A percentile compares a stretch with the other conserved stretches of the same genome.
Conservation (phyloP, 2,797 vertebrate species). For the Tolypeutes matacus region DNA sequence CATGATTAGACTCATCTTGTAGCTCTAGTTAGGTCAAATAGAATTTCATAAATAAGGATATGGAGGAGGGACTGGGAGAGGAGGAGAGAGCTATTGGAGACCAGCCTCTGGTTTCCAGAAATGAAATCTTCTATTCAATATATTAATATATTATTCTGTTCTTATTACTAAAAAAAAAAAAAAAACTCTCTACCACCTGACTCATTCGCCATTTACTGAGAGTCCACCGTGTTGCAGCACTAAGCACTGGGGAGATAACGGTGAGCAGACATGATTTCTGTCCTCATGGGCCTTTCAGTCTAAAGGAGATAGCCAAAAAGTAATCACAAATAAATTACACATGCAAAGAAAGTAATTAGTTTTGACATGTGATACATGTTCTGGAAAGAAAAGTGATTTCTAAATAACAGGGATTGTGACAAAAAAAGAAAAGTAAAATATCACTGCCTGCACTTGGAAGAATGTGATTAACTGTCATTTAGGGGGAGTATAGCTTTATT, state of each 20-base stretch:
- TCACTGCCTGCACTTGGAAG: background rate
- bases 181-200: no score
- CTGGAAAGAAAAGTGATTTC: background rate
- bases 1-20: background rate
- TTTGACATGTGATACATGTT: background rate
- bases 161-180: background rate
- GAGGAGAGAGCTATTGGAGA: background rate
- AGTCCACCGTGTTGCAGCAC: fast-evolving
- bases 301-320: background rate
- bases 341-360: background rate
- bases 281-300: background rate
- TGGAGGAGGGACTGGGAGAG: background rate
- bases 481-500: background rate
- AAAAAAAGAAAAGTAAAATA: background rate
- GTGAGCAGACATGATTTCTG: background rate
- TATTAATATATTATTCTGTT: no score
- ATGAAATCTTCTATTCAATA: background rate
- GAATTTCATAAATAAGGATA: background rate
- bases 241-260: fast-evolving
- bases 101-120: background rate
- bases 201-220: background rate
- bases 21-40: background rate
- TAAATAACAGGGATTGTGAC: background rate
- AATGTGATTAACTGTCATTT: background rate
- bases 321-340: background rate